phyloP scores from a whole-genome alignment of 2,797 vertebrate genomes.

The Myotis planiceps region DNA sequence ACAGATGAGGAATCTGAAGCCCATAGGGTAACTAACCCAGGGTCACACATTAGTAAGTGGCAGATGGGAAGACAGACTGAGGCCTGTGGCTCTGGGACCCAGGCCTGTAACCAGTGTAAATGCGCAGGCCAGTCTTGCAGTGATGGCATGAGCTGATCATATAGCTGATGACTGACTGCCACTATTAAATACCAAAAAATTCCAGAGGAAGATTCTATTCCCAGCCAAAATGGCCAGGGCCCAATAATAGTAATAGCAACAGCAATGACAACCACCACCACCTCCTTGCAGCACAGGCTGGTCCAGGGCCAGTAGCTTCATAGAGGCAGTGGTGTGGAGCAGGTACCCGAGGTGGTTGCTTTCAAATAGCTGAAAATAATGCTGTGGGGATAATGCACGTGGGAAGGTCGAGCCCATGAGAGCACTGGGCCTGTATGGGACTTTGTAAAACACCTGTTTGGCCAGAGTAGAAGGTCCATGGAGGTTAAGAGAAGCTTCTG shows the following conservation, averaged over 20 bases:
- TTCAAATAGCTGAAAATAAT: neutral
- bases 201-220: neutral
- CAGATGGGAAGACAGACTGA: neutral
- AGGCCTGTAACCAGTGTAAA: rapidly evolving
- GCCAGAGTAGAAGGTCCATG: neutral
- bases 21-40: neutral
- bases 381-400: neutral
- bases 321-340: neutral
- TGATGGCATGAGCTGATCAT: too few relatives aligned
- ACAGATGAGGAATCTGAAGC: neutral
- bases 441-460: neutral
- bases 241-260: rapidly evolving
- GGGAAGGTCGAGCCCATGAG: rapidly evolving
- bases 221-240: neutral
- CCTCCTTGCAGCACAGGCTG: neutral
- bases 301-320: neutral
- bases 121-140: neutral
- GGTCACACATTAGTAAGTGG: neutral
- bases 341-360: rapidly evolving
- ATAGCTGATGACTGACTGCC: neutral
- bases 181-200: neutral
- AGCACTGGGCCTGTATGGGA: neutral
- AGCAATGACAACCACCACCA: neutral
- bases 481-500: rapidly evolving
- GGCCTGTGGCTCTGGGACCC: neutral